Evolutionary conservation across 2,888 invertebrate species (phyloP).

Genomic region (Lepidonotus clava): DNA sequence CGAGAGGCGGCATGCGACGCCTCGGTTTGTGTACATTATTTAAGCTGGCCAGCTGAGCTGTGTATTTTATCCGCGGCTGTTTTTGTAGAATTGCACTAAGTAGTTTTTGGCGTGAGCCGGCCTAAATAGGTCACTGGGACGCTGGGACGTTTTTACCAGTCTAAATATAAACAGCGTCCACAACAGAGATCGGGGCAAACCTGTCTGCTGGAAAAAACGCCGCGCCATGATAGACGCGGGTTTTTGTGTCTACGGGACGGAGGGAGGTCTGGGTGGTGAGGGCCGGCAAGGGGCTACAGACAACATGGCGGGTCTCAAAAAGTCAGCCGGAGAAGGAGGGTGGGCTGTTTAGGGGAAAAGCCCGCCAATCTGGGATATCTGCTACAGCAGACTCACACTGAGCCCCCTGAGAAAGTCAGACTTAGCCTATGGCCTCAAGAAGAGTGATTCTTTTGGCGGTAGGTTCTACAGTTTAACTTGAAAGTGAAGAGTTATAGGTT

Average conservation of each 20-base stretch:
- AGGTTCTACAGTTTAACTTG: no score
- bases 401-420: no score
- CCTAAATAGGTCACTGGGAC: slow-evolving; percentile 36
- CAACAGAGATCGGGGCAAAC: slow-evolving; percentile 26
- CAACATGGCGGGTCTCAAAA: slow-evolving; percentile 8
- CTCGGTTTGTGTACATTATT: slow-evolving; percentile 24
- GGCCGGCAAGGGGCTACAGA: not conserved
- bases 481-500: no score
- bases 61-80: slow-evolving; percentile 18
- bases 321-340: not conserved
- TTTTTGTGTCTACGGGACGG: not conserved
- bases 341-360: not conserved
- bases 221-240: slow-evolving; percentile 7
- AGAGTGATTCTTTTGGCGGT: no score
- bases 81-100: slow-evolving; percentile 36
- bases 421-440: no score
- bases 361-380: no score
- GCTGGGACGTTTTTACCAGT: not conserved
- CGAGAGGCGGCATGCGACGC: not conserved
- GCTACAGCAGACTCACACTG: no score
- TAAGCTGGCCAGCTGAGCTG: slow-evolving; percentile 31
- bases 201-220: not conserved
- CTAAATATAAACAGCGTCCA: slow-evolving; percentile 33
- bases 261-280: not conserved
- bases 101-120: slow-evolving; percentile 41